phyloP scores from a whole-genome alignment of 2,797 vertebrate genomes.

The Aphelocoma californica region DNA sequence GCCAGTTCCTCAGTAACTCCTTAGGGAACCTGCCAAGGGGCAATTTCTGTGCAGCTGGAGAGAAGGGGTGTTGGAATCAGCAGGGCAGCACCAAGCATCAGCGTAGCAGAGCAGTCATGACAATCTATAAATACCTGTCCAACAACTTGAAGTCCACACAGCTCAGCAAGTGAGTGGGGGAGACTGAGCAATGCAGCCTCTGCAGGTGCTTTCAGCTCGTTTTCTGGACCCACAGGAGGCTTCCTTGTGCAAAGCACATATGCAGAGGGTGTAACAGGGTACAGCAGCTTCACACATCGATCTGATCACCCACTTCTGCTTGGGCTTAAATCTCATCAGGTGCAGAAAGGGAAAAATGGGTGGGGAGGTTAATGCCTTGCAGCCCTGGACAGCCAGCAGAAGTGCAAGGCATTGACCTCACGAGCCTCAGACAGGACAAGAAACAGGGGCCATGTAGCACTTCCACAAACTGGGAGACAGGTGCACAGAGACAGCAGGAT shows the following conservation, averaged over 20 bases:
- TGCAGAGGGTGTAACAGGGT: neutral
- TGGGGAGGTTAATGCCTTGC: neutral
- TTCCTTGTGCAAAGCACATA: neutral
- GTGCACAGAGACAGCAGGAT: neutral
- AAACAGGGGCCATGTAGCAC: rapidly evolving
- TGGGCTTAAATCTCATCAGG: neutral
- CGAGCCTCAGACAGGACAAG: neutral
- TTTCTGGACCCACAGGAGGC: neutral
- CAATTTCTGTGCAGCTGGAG: neutral
- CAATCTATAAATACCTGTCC: neutral
- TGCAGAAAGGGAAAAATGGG: neutral
- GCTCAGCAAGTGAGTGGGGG: neutral
- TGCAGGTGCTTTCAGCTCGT: neutral
- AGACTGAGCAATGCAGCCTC: neutral
- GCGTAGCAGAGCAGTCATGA: neutral
- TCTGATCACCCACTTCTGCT: neutral
- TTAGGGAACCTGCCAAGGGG: neutral
- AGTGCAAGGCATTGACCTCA: neutral
- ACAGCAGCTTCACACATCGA: rapidly evolving
- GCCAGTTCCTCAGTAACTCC: neutral
- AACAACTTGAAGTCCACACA: neutral
- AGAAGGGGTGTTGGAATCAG: neutral
- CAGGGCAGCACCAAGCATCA: neutral
- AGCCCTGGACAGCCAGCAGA: neutral
- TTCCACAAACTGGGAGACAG: neutral